Conservation (phyloP, 2,797 vertebrate species). For the Pangasius larnaudii region DNA sequence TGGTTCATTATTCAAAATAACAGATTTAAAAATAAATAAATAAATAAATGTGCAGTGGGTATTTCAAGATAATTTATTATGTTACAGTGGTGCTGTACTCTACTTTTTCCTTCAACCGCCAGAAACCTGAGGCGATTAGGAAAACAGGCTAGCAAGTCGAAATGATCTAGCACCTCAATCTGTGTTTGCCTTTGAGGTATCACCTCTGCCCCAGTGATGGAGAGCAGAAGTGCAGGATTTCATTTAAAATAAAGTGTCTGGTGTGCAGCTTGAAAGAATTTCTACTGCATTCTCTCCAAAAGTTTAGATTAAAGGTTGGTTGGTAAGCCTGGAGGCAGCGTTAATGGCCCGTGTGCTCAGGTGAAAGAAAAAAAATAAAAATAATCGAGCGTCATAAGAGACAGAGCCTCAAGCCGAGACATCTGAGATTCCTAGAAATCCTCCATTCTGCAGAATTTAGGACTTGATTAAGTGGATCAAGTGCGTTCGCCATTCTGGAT, state of each 20-base stretch:
- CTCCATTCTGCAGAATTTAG: background rate
- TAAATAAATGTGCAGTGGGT: background rate
- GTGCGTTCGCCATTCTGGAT: too few species aligned
- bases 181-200: slow-evolving; percentile 23
- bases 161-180: slow-evolving; percentile 32
- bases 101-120: background rate
- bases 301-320: slow-evolving; percentile 24
- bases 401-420: background rate
- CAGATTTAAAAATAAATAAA: too few species aligned
- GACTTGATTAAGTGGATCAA: background rate
- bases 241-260: slow-evolving; percentile 9
- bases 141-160: background rate
- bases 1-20: background rate
- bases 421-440: background rate
- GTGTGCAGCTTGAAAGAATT: slow-evolving; percentile 3
- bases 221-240: slow-evolving; percentile 19
- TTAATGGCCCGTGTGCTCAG: slow-evolving; percentile 4
- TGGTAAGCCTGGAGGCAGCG: background rate
- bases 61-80: background rate
- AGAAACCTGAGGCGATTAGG: slow-evolving; percentile 3
- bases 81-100: slow-evolving; percentile 2
- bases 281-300: background rate
- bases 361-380: background rate
- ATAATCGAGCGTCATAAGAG: background rate
- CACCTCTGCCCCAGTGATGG: slow-evolving; percentile 18